phyloP scores from a whole-genome alignment of 2,113 vertebrate genomes.

The Trematomus loennbergii region DNA sequence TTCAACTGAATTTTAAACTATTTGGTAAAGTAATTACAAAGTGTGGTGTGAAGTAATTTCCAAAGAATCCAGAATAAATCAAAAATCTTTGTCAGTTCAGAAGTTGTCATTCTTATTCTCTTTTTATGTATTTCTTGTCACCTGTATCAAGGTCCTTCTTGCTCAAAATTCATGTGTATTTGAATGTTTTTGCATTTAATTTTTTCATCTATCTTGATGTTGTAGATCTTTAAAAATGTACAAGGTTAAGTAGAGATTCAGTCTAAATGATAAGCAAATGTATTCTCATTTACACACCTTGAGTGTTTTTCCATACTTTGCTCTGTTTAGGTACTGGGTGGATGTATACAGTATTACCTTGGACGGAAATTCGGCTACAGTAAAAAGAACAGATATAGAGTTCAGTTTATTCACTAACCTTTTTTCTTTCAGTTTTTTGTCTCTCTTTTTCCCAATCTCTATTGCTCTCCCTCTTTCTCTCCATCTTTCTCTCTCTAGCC shows the following conservation, averaged over 20 bases:
- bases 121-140: constrained; percentile 50
- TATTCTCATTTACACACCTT: neutral
- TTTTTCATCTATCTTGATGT: constrained; percentile 21
- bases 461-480: constrained; percentile 38
- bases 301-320: constrained; percentile 8
- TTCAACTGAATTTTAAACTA: constrained; percentile 45
- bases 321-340: constrained; percentile 10
- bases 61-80: constrained; percentile 8
- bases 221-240: constrained; percentile 31
- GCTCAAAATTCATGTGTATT: constrained; percentile 8
- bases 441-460: constrained; percentile 59
- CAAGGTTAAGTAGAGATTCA: constrained; percentile 35
- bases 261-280: constrained; percentile 11
- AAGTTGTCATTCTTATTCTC: constrained; percentile 40
- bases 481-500: constrained; percentile 49
- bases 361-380: neutral
- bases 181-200: neutral
- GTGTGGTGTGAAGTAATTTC: constrained; percentile 41
- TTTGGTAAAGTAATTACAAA: constrained; percentile 57
- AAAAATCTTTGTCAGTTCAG: constrained; percentile 1
- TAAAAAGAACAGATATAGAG: constrained; percentile 23
- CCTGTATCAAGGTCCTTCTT: constrained; percentile 46
- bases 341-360: neutral
- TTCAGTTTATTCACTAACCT: constrained; percentile 13
- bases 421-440: constrained; percentile 45